A percentile compares a stretch with the other conserved stretches of the same genome.
Evolutionary conservation across 2,113 vertebrate species (phyloP).

Genomic region (Gambusia affinis): DNA sequence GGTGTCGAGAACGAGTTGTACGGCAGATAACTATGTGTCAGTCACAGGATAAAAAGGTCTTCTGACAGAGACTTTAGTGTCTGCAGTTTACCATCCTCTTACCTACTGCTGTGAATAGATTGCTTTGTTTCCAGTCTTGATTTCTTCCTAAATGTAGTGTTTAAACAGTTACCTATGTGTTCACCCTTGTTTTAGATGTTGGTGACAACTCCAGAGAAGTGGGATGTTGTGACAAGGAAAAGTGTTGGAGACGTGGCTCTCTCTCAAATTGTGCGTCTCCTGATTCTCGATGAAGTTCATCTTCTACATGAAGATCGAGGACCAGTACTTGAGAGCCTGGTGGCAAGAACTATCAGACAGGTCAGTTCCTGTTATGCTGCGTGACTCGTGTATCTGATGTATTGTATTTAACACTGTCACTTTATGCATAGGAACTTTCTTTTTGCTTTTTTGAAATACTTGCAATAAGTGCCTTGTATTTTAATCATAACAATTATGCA

Average conservation of each 20-base stretch:
- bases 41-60: too few species aligned
- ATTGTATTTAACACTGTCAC: too few species aligned
- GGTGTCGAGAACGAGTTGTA: too few species aligned
- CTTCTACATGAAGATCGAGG: conserved; percentile 97
- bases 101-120: too few species aligned
- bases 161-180: not conserved
- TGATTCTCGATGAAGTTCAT: conserved; percentile 98
- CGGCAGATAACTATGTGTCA: too few species aligned
- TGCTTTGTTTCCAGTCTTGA: not conserved
- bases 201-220: conserved; percentile 98
- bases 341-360: conserved; percentile 95
- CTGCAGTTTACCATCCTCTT: too few species aligned
- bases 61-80: too few species aligned
- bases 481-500: too few species aligned
- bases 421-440: too few species aligned
- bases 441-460: too few species aligned
- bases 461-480: too few species aligned
- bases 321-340: conserved; percentile 96
- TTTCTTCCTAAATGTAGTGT: not conserved
- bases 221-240: conserved; percentile 98
- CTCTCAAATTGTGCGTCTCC: conserved; percentile 92
- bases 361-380: conserved; percentile 67
- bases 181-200: conserved; percentile 84
- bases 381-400: too few species aligned
- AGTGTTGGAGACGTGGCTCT: conserved; percentile 96